Evolutionary conservation across 2,113 vertebrate genomes (phyloP), one percentile per base, ranked within the genome.

Genomic region (Butorides virescens): DNA sequence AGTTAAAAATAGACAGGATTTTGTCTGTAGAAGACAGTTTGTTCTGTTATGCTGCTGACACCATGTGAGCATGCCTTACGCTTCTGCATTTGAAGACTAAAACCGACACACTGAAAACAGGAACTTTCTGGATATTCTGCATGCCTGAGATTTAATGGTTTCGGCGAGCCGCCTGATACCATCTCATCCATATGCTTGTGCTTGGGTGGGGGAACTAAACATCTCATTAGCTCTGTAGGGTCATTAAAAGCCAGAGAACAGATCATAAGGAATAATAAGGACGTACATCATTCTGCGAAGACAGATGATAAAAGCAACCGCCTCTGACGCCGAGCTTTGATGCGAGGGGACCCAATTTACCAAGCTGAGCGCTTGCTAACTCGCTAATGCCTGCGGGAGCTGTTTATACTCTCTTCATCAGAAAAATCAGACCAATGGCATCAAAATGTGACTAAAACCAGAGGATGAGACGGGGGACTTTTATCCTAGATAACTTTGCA

Each of bases 1-100:
- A 95, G 94, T 46, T 95, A 93, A 96, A 97, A 95, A 95, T 92
- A 94, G 77, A 20, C 53, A 50, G 71, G 42, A 76, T 82, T 93
- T 86, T 76, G 77, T 52, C 84, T 87, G 73, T 50, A 86, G 92
- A 61, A 94, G 88, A 70, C 92, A 71, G 81, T 85, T 87, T 93
- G 86, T 93, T 85, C 96, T 90, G 67, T 70, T 74, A 29, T 46
- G 81, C 90, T 88, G 65, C 66, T 92, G 73, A n/a, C 34, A 88
- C 80, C 93, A 95, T 52, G 80, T 95, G 95, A 96, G 85, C 76
- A 27, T 11, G 39, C 59, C 0, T 1, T 3, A 17, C 0, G 46
- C 92, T 96, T 95, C 92, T 72, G 88, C 93, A 90, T 86, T 86
- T 94, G 67, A 88, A 63, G 88, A 36, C 82, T 63, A 39, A 84